phyloP scores from a whole-genome alignment of 2,113 vertebrate species.

The Chamaetylas fuelleborni region DNA sequence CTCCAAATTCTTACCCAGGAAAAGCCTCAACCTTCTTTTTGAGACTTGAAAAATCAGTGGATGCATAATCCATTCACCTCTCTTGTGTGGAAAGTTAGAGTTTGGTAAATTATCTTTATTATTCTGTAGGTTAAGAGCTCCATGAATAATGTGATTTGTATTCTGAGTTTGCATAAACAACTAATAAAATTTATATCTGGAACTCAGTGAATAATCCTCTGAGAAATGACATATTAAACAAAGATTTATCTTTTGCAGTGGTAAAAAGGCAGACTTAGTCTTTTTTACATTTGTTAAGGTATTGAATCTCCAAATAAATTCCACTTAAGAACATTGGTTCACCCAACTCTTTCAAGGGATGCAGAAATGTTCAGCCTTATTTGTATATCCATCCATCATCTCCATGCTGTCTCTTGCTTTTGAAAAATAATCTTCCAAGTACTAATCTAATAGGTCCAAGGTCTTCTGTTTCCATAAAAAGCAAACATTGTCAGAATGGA shows the following conservation, averaged over 20 bases:
- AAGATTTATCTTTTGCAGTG: not conserved
- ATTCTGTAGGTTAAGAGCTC: not conserved
- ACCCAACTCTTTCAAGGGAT: not conserved
- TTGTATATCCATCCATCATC: not conserved
- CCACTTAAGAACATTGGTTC: not conserved
- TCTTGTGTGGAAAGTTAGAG: not conserved
- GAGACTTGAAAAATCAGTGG: not conserved
- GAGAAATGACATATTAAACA: not conserved
- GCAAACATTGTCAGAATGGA: not conserved
- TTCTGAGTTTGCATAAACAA: not conserved
- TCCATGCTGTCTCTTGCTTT: not conserved
- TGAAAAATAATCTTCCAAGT: not conserved
- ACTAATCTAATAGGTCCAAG: not conserved
- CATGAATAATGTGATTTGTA: not conserved
- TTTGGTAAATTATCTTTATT: not conserved
- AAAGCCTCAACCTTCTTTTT: not conserved
- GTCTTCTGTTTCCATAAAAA: not conserved
- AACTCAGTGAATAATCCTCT: not conserved
- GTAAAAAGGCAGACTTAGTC: not conserved
- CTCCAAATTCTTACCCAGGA: not conserved
- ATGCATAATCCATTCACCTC: not conserved
- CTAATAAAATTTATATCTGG: not conserved
- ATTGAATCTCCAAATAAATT: not conserved
- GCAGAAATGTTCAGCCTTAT: not conserved
- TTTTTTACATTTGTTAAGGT: not conserved